Evolutionary conservation across 2,888 invertebrate species (phyloP).

Genomic region (Machimus atricapillus): DNA sequence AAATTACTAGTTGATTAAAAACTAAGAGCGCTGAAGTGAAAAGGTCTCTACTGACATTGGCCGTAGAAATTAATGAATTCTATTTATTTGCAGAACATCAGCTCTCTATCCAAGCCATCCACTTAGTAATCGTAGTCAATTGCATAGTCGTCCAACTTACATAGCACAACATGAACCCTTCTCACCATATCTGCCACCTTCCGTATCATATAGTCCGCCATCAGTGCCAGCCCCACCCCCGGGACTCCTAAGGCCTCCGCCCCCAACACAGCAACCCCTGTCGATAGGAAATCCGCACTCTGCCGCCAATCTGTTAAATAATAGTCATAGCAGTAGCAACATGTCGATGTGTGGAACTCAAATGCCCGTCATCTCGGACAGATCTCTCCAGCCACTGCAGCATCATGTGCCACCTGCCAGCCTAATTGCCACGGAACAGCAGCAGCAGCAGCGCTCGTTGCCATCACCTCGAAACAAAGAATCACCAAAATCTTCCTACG

Average conservation of each 20-base stretch:
- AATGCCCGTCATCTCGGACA: slow-evolving; percentile 9
- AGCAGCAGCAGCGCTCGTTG: slow-evolving; percentile 39
- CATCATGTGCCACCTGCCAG: slow-evolving; percentile 8
- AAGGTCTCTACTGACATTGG: neutral
- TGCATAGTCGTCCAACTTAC: slow-evolving; percentile 50
- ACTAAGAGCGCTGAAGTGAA: too few species aligned
- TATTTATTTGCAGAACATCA: slow-evolving; percentile 45
- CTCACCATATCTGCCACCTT: slow-evolving; percentile 50
- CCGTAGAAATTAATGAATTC: neutral
- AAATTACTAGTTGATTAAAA: neutral
- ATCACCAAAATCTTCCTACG: slow-evolving; percentile 48
- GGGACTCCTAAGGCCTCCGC: slow-evolving; percentile 42
- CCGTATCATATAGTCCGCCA: slow-evolving; percentile 45
- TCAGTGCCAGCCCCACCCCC: slow-evolving; percentile 42
- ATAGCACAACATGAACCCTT: slow-evolving; percentile 50
- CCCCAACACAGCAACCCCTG: slow-evolving; percentile 20
- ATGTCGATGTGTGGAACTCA: slow-evolving; percentile 3
- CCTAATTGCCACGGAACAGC: slow-evolving; percentile 26
- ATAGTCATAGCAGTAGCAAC: slow-evolving; percentile 41
- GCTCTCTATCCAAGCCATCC: slow-evolving; percentile 49
- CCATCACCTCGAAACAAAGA: slow-evolving; percentile 47
- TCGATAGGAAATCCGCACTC: slow-evolving; percentile 19
- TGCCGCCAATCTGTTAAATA: slow-evolving; percentile 38
- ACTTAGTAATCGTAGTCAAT: slow-evolving; percentile 47
- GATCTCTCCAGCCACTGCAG: neutral